These are phyloP conservation scores for Malachius bipustulatus DNA, from an alignment of 2,888 invertebrate species.

Conservation along the genomic window DNA sequence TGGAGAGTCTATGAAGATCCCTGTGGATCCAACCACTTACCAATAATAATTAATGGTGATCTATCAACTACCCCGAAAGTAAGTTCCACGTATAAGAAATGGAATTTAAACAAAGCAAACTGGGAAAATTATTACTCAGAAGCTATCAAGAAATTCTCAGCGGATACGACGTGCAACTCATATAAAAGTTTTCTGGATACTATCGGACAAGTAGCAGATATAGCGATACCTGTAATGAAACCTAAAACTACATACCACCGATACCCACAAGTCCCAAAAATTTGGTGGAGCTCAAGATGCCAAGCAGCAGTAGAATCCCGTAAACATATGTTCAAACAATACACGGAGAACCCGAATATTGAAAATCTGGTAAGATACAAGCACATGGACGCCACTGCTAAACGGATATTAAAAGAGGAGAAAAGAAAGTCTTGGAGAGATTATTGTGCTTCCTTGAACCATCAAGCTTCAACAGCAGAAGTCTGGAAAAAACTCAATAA, in stretches of 20 bases:
- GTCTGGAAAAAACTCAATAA: too few relatives aligned
- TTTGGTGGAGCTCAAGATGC: constrained; percentile 8
- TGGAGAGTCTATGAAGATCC: background rate
- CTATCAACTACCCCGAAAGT: too few relatives aligned
- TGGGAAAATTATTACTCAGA: too few relatives aligned
- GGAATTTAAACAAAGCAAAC: constrained; percentile 3
- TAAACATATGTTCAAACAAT: background rate
- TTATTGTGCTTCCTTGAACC: constrained; percentile 6
- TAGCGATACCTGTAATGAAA: constrained; percentile 4
- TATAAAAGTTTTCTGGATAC: too few relatives aligned
- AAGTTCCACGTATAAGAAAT: too few relatives aligned
- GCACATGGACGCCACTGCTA: constrained; percentile 2
- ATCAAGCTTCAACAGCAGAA: too few relatives aligned
- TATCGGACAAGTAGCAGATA: too few relatives aligned
- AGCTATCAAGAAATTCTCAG: too few relatives aligned
- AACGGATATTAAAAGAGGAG: constrained; percentile 5
- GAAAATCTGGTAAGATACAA: constrained; percentile 5
- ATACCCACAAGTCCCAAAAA: too few relatives aligned
- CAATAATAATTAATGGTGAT: too few relatives aligned
- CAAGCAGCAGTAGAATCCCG: constrained; percentile 1
- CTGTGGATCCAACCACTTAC: background rate
- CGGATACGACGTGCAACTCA: too few relatives aligned
- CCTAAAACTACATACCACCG: too few relatives aligned
- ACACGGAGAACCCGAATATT: background rate
- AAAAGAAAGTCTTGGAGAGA: constrained; percentile 5